A percentile compares a stretch with the other conserved stretches of the same genome.
These are phyloP conservation scores for Pelobates fuscus DNA, from an alignment of 2,113 vertebrate genomes.

Conservation along the genomic window DNA sequence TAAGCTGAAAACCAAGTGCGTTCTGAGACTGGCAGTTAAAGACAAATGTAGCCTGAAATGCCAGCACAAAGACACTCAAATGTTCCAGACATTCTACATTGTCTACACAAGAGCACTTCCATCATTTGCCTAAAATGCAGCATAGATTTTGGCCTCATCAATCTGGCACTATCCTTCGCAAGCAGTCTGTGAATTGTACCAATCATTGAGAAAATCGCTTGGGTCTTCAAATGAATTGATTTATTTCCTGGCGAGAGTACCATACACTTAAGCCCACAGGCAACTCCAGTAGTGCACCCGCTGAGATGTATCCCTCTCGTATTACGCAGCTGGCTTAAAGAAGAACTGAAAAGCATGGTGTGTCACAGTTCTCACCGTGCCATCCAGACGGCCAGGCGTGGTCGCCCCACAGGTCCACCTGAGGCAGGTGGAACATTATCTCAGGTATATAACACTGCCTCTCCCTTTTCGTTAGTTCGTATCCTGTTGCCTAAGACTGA, in stretches of 20 bases:
- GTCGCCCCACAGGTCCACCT: no score
- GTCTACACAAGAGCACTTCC: background rate
- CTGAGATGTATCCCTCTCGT: background rate
- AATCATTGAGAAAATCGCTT: background rate
- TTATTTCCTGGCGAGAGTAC: background rate
- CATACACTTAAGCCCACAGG: background rate
- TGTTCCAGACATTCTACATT: background rate
- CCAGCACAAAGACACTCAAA: background rate
- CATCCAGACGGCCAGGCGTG: no score
- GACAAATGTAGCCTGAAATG: background rate
- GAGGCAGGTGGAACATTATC: no score
- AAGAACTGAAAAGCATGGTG: no score
- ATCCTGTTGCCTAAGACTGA: no score
- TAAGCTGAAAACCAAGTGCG: no score
- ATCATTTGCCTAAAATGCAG: background rate
- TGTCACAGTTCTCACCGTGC: no score
- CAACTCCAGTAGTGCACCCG: background rate
- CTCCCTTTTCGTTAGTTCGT: no score
- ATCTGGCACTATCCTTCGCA: background rate
- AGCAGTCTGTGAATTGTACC: background rate
- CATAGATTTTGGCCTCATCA: slow-evolving; percentile 1
- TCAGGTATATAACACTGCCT: no score
- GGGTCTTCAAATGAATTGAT: background rate
- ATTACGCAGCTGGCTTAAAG: no score
- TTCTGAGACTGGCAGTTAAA: background rate